These are phyloP conservation scores for Melanocharis versteri DNA, from an alignment of 2,113 vertebrate species.

Conservation along the genomic window DNA sequence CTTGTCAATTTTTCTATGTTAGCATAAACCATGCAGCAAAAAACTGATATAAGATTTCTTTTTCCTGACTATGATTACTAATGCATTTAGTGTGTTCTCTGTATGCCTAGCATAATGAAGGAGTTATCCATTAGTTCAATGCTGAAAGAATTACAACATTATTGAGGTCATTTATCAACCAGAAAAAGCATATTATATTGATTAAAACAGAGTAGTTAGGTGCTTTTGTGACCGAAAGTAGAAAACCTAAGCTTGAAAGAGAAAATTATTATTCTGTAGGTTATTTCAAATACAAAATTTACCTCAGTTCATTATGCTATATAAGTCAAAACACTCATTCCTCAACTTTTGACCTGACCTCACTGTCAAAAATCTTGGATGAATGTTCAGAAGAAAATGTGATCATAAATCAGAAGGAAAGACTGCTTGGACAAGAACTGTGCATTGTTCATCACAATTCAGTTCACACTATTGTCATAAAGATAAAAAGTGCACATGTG, in stretches of 20 bases:
- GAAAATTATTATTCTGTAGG: constrained; percentile 4
- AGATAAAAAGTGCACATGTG: not conserved
- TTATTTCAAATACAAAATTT: constrained; percentile 6
- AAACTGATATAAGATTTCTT: not conserved
- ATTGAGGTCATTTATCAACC: not conserved
- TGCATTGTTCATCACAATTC: not conserved
- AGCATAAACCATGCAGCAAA: not conserved
- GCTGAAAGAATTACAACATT: constrained; percentile 26
- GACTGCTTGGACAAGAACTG: not conserved
- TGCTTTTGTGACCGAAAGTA: not conserved
- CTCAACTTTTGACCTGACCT: constrained; percentile 25
- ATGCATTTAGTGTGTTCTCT: not conserved
- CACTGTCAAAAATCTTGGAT: not conserved
- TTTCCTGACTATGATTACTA: not conserved
- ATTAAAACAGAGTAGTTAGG: not conserved
- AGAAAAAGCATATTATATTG: constrained; percentile 9
- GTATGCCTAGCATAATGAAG: not conserved
- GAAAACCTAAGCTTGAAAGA: not conserved
- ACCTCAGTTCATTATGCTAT: not conserved
- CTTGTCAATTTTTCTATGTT: not conserved
- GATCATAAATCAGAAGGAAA: not conserved
- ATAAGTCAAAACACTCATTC: not conserved
- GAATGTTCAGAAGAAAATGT: not conserved
- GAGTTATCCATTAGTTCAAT: not conserved
- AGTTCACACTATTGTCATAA: not conserved